Conservation (phyloP, 2,888 invertebrate genomes). For the Eupithecia abbreviata region DNA sequence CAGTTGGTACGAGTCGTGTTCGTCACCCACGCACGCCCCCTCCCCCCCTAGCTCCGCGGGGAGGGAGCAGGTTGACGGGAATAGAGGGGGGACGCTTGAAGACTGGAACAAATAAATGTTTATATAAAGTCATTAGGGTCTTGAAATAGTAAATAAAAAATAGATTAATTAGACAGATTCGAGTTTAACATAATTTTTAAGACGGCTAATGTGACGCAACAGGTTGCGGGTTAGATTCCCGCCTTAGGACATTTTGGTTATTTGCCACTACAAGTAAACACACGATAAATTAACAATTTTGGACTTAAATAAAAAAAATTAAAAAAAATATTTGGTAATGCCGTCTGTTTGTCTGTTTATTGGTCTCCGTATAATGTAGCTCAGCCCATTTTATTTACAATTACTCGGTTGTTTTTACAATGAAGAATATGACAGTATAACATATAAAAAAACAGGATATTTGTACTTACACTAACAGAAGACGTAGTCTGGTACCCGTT, state of each 20-base stretch:
- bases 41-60: conserved; percentile 81
- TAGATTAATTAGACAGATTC: no score
- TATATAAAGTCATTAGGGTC: neutral
- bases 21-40: conserved; percentile 63
- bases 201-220: no score
- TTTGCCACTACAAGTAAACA: no score
- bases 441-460: no score
- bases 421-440: no score
- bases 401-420: no score
- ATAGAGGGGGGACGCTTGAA: conserved; percentile 66
- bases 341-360: no score
- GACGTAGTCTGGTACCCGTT: conserved; percentile 38
- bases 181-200: neutral
- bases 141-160: neutral
- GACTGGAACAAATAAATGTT: neutral
- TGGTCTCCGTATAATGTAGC: neutral
- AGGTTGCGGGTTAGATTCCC: no score
- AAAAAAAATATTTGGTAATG: no score
- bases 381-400: neutral
- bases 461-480: conserved; percentile 6
- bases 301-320: no score
- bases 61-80: conserved; percentile 86
- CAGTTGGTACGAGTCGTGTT: conserved; percentile 90
- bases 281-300: no score
- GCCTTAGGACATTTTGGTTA: no score